phyloP scores from a whole-genome alignment of 2,888 invertebrate genomes.

The Tineola bisselliella region DNA sequence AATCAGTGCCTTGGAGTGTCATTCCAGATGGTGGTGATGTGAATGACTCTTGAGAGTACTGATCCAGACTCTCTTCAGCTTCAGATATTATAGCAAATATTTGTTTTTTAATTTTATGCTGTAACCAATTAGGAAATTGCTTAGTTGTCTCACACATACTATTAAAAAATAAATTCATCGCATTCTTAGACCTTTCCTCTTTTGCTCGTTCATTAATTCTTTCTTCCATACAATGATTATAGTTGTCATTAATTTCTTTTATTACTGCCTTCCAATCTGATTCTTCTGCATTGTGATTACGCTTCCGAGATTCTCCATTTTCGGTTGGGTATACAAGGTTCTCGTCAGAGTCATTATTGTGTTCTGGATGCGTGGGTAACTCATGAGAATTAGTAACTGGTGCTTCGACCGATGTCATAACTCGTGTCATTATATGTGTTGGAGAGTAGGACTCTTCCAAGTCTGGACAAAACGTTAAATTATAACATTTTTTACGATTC shows the following conservation, averaged over 20 bases:
- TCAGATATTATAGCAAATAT: constrained; percentile 23
- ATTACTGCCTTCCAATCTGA: constrained; percentile 24
- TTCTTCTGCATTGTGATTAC: constrained; percentile 22
- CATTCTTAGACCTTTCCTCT: constrained; percentile 18
- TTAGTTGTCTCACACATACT: constrained; percentile 26
- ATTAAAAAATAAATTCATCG: constrained; percentile 23
- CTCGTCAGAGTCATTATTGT: constrained; percentile 19
- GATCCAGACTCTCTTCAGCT: constrained; percentile 23
- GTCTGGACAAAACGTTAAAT: neutral
- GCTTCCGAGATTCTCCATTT: constrained; percentile 12
- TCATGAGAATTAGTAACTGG: neutral
- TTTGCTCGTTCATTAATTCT: constrained; percentile 15
- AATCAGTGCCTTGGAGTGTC: neutral
- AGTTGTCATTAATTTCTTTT: constrained; percentile 23
- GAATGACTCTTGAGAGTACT: constrained; percentile 10
- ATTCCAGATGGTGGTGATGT: neutral
- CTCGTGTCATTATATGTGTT: neutral
- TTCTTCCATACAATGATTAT: constrained; percentile 5
- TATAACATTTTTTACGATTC: constrained; percentile 18
- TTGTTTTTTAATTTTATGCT: constrained; percentile 24
- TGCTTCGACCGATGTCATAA: neutral
- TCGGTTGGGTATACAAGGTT: neutral
- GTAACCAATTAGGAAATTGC: constrained; percentile 23
- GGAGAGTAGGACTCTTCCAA: neutral
- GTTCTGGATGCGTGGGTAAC: constrained; percentile 15